Percentiles rank a stretch among this genome's conserved stretches.
These are phyloP conservation scores for Hippocampus guttulatus DNA, from an alignment of 2,113 vertebrate species.

Conservation along the genomic window DNA sequence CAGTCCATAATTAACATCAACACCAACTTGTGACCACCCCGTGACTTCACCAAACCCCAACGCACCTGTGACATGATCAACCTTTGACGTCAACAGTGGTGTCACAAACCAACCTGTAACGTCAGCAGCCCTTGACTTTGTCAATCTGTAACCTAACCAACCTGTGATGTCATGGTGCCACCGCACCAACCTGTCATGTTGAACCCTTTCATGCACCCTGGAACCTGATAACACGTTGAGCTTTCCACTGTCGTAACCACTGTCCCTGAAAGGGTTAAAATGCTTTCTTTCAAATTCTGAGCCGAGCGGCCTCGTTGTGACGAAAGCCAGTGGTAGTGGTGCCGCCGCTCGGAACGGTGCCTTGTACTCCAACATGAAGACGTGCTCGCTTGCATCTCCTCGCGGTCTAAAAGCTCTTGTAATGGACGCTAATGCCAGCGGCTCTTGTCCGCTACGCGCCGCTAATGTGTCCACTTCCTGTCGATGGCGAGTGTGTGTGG, in stretches of 20 bases:
- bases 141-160: neutral
- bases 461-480: conserved; percentile 6
- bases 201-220: too few species aligned
- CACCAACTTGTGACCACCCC: too few species aligned
- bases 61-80: too few species aligned
- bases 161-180: neutral
- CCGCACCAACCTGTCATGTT: neutral
- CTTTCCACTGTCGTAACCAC: too few species aligned
- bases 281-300: neutral
- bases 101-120: neutral
- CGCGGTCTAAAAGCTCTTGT: neutral
- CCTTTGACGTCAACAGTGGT: too few species aligned
- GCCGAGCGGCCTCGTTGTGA: neutral
- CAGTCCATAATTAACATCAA: too few species aligned
- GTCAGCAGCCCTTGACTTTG: neutral
- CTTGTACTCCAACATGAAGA: neutral
- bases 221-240: neutral
- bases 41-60: too few species aligned
- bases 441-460: neutral
- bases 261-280: too few species aligned
- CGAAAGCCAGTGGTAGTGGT: neutral
- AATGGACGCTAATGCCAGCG: neutral
- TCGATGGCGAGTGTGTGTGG: neutral
- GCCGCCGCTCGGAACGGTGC: neutral
- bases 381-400: neutral